phyloP scores from a whole-genome alignment of 2,797 vertebrate species.

The Takifugu ocellatus region DNA sequence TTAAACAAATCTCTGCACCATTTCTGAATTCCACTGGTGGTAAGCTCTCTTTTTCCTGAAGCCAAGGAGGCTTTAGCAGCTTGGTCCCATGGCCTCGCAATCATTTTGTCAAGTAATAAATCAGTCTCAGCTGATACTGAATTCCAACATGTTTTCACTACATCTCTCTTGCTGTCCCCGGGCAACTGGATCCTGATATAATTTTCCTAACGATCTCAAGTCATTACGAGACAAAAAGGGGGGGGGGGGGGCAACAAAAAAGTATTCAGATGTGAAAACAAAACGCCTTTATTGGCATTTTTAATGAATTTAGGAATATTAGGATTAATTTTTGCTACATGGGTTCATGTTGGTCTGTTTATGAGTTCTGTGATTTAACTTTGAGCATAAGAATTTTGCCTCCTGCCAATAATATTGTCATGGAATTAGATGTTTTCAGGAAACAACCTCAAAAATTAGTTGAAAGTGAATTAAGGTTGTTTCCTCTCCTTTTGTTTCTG shows the following conservation, averaged over 20 bases:
- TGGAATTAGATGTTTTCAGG: background rate
- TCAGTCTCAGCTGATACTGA: constrained; percentile 44
- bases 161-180: constrained; percentile 23
- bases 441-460: background rate
- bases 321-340: background rate
- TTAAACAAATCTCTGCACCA: constrained; percentile 67
- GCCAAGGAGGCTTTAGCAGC: constrained; percentile 59
- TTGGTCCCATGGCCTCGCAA: constrained; percentile 52
- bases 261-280: too few relatives aligned
- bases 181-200: constrained; percentile 21
- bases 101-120: constrained; percentile 62
- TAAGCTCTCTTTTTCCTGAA: constrained; percentile 61
- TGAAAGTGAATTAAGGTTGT: background rate
- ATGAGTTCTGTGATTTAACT: background rate
- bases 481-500: background rate
- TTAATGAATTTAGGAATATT: background rate
- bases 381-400: background rate
- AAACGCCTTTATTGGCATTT: constrained; percentile 2
- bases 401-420: background rate
- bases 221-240: background rate
- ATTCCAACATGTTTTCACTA: constrained; percentile 46
- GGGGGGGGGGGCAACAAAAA: constrained; percentile 3
- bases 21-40: constrained; percentile 70
- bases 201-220: constrained; percentile 15
- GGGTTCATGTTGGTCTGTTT: background rate